Base-by-base conservation (phyloP, 1,140 invertebrate species). In the Pemphigus obesinymphae region DNA sequence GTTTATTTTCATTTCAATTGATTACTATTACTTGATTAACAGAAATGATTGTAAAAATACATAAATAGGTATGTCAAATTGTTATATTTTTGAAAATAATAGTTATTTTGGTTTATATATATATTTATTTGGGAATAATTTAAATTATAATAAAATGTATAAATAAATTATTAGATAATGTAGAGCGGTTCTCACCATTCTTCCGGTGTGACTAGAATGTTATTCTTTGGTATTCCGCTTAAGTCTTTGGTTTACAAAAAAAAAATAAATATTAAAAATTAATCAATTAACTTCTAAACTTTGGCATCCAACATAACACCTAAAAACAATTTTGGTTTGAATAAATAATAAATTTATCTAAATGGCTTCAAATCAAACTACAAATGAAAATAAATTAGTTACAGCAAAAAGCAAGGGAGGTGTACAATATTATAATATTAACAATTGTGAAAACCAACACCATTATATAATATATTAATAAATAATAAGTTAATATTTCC, bases 251-350 rank as follows among this genome's bases (percentile, higher is more conserved):
- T 63, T 80, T 63, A 31, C 15, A 43, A 80, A 61, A 72, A 50
- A 48, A 48, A 72, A 29, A 45, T 72, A n/a, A 48, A 70, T 43
- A 68, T 31, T 45, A 43, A 70, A 45, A 70, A 78, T 76, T 13
- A 70, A 78, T 55, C 6, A 78, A 40, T 23, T 78, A 55, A 80
- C 76, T 53, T 43, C 76, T 63, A 61, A 53, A 80, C 55, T 80
- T 80, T 80, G 76, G 76, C 76, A 61, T 80, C 76, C 76, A 80
- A 63, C 75, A 58, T 31, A 78, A 78, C 76, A 80, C 76, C 76
- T 80, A 80, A 80, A 80, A 80, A 80, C 37, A 80, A 80, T 80
- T 45, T 73, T 61, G 37, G 37, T 29, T 58, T 80, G 50, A 80
- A 80, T 61, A 80, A 61, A 80, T 43, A 80, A 61, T 61, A 26